Conservation (phyloP, 2,888 invertebrate genomes). For the Limenitis camilla region DNA sequence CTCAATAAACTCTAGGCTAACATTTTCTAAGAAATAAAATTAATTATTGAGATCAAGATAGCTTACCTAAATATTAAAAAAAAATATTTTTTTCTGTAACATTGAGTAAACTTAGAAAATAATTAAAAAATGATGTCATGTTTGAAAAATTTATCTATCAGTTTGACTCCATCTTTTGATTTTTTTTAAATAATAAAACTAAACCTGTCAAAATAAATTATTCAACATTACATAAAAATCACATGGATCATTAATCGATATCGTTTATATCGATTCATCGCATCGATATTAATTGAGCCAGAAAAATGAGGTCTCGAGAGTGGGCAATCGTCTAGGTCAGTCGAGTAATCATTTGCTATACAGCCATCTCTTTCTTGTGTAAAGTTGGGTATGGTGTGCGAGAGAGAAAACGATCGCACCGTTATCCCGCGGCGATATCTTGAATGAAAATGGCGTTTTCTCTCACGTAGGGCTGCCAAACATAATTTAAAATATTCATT, state of each 20-base stretch:
- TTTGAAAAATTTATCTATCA: too few relatives aligned
- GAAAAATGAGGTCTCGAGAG: slow-evolving; percentile 75
- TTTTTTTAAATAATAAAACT: too few relatives aligned
- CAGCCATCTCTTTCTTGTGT: slow-evolving; percentile 38
- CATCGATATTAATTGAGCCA: slow-evolving; percentile 53
- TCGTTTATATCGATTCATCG: slow-evolving; percentile 1
- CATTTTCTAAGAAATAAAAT: too few relatives aligned
- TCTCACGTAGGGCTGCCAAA: slow-evolving; percentile 41
- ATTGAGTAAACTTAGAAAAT: too few relatives aligned
- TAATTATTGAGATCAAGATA: too few relatives aligned
- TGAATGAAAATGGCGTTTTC: slow-evolving; percentile 75
- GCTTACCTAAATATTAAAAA: too few relatives aligned
- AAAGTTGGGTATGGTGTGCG: slow-evolving; percentile 16
- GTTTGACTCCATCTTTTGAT: too few relatives aligned
- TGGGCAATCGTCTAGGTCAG: slow-evolving; percentile 72
- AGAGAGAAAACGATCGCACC: slow-evolving; percentile 62
- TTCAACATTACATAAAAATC: not conserved
- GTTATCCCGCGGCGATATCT: slow-evolving; percentile 72
- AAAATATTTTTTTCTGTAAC: too few relatives aligned
- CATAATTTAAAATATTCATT: too few relatives aligned
- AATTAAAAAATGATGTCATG: too few relatives aligned
- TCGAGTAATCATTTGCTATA: slow-evolving; percentile 69
- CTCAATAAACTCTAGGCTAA: too few relatives aligned
- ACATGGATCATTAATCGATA: not conserved
- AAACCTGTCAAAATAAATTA: not conserved